Conservation (phyloP, 2,888 invertebrate species). For the Synanthedon andrenaeformis region DNA sequence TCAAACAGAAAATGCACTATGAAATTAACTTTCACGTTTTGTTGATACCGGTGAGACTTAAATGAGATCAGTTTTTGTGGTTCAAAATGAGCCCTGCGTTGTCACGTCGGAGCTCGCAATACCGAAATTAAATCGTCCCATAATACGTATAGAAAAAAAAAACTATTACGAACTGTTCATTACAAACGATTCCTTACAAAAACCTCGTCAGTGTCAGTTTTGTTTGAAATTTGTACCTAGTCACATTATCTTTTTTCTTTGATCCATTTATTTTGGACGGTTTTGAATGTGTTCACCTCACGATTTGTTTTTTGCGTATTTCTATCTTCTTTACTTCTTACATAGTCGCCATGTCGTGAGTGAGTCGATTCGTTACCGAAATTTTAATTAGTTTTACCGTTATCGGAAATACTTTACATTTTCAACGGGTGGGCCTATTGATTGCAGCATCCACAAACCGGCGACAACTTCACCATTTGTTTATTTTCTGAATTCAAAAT, state of each 20-base stretch:
- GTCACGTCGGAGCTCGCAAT: slow-evolving; percentile 44
- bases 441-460: slow-evolving; percentile 25
- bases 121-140: slow-evolving; percentile 31
- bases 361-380: slow-evolving; percentile 51
- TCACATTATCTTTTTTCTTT: slow-evolving; percentile 27
- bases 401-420: slow-evolving; percentile 42
- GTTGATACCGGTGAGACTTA: slow-evolving; percentile 48
- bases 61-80: slow-evolving; percentile 59
- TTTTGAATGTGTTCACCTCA: slow-evolving; percentile 46
- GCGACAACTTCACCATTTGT: slow-evolving; percentile 35
- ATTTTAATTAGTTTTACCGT: slow-evolving; percentile 62
- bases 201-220: slow-evolving; percentile 11
- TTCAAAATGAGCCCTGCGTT: slow-evolving; percentile 14
- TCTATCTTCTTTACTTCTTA: slow-evolving; percentile 34
- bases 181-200: slow-evolving; percentile 7
- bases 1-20: slow-evolving; percentile 61
- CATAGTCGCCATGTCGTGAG: slow-evolving; percentile 46
- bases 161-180: slow-evolving; percentile 11
- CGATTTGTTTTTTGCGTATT: slow-evolving; percentile 43
- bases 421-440: slow-evolving; percentile 42
- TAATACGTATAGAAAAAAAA: slow-evolving; percentile 13
- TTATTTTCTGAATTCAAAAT: slow-evolving; percentile 30
- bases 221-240: slow-evolving; percentile 20
- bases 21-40: slow-evolving; percentile 67
- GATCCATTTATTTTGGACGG: slow-evolving; percentile 26